Base-by-base conservation (phyloP, 2,113 vertebrate genomes). In the Steatornis caripensis region DNA sequence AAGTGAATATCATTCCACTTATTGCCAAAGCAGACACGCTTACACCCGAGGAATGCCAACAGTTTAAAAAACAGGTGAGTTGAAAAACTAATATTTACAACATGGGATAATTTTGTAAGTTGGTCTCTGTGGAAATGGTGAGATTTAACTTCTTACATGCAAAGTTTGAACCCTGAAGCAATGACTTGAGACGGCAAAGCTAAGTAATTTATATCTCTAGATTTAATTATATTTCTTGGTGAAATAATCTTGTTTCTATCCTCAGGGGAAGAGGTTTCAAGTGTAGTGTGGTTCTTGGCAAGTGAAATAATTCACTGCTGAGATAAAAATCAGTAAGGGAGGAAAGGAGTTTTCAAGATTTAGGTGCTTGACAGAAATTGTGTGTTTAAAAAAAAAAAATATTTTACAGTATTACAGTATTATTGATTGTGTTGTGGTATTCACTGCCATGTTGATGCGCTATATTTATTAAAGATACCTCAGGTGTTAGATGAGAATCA, bases 11-110 rank as follows among this genome's bases (percentile, higher is more conserved):
- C 97, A 99, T 99, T 97, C 99, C 99, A n/a, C 98, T 99, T 97
- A 99, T 99, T 97, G 99, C 99, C 98, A 99, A 99, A 99, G 99
- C 99, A 93, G 99, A 99, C 97, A 99, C 99, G 57, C 99, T 99
- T 95, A 99, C 99, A 97, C 99, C 99, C 0, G 99, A 99, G 97
- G 99, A 99, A 98, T 99, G 99, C 98, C 99, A 99, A 95, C 99
- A 99, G 98, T 99, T 99, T 98, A 99, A 99, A 98, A 99, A 99
- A 98, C 99, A 99, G 99, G 99, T 99, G 95, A 96, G 98, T 87
- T 90, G 54, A 87, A 93, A 93, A 58, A 62, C 43, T 54, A 64
- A 6, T 54, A 51, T 83, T 87, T 90, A 61, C 75, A 58, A 5
- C 18, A 18, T 13, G 23, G 45, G 19, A 34, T 93, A 22, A 72